Evolutionary conservation across 1,140 invertebrate genomes (phyloP).

Genomic region (Zaprionus nigranus): DNA sequence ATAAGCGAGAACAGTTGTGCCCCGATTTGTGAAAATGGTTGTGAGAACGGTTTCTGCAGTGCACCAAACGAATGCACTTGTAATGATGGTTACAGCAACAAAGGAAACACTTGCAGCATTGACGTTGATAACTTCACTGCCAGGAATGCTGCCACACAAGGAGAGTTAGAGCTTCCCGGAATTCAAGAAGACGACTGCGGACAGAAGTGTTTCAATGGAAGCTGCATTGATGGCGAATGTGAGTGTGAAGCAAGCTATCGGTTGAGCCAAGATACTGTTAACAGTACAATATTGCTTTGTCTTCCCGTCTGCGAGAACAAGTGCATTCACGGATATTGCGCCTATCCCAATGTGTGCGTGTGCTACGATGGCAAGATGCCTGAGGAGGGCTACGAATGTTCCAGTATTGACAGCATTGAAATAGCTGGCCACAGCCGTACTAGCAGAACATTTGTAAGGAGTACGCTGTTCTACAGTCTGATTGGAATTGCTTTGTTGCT

Average conservation of each 20-base stretch:
- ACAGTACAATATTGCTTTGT: slow-evolving; percentile 21
- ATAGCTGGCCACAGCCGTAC: background rate
- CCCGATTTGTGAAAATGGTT: slow-evolving; percentile 5
- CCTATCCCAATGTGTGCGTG: slow-evolving; percentile 37
- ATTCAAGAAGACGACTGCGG: slow-evolving; percentile 1
- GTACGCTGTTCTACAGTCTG: slow-evolving; percentile 31
- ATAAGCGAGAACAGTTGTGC: slow-evolving; percentile 18
- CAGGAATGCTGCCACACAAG: no score
- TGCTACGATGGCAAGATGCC: slow-evolving; percentile 44
- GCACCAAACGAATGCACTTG: slow-evolving; percentile 31
- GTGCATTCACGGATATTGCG: slow-evolving; percentile 55
- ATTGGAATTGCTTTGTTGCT: slow-evolving; percentile 18
- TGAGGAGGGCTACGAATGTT: slow-evolving; percentile 30
- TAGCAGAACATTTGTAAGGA: background rate
- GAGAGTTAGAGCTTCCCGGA: background rate
- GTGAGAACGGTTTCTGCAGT: slow-evolving; percentile 37
- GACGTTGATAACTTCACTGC: background rate
- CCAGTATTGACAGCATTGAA: background rate
- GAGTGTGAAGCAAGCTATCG: slow-evolving; percentile 38
- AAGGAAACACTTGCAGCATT: slow-evolving; percentile 7
- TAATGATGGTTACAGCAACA: slow-evolving; percentile 6
- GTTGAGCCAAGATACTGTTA: slow-evolving; percentile 16
- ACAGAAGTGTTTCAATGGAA: slow-evolving; percentile 52
- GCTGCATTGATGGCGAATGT: slow-evolving; percentile 41
- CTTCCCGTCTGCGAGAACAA: slow-evolving; percentile 47